Conservation (phyloP, 2,888 invertebrate species). For the Schizaphis graminum region DNA sequence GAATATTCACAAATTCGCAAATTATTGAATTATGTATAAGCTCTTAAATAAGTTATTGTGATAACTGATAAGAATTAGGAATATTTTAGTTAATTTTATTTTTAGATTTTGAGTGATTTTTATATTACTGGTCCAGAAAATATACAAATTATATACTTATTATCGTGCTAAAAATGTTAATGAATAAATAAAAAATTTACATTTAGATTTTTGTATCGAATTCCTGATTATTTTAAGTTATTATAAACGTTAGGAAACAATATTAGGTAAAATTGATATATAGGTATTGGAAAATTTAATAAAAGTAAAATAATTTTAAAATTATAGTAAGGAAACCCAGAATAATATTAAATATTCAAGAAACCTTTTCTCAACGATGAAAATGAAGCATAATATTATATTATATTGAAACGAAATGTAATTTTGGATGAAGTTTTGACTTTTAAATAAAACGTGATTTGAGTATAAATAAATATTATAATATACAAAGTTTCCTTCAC, state of each 20-base stretch:
- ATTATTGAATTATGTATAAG: background rate
- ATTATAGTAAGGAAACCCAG: background rate
- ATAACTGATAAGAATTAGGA: background rate
- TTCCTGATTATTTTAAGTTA: background rate
- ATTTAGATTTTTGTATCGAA: background rate
- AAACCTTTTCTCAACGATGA: background rate
- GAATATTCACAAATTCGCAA: too few species aligned
- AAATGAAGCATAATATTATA: slow-evolving; percentile 24
- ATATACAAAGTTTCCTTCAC: background rate
- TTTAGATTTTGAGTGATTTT: background rate
- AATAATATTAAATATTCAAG: background rate
- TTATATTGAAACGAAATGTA: slow-evolving; percentile 38
- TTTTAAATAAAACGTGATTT: slow-evolving; percentile 44
- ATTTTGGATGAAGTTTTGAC: slow-evolving; percentile 28
- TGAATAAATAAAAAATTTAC: background rate
- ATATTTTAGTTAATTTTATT: background rate
- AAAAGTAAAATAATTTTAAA: background rate
- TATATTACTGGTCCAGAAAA: background rate
- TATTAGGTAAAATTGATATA: background rate
- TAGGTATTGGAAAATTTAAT: background rate
- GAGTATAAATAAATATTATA: slow-evolving; percentile 28
- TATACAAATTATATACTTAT: background rate
- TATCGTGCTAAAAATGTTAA: background rate
- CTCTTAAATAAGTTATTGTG: background rate
- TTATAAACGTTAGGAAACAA: background rate